Evolutionary conservation across 2,888 invertebrate genomes (phyloP), one percentile per base, ranked within the genome.

Genomic region (Cryptus viduatorius): DNA sequence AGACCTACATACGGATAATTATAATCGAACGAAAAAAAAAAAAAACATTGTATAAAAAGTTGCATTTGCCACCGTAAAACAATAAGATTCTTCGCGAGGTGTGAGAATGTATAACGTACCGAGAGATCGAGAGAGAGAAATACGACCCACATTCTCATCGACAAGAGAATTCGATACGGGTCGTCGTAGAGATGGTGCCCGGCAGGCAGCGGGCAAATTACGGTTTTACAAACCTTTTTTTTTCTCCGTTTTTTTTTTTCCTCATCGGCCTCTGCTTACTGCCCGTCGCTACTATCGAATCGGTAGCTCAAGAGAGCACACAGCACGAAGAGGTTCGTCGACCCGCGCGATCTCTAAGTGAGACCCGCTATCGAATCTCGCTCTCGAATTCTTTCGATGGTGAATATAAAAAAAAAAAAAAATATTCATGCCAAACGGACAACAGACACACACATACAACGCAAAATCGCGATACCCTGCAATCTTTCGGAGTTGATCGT

Each of bases 81-180:
- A 65, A 79, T 71, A 46, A 71, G 14, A 65, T 24, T 64, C 19
- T 19, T 24, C 24, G 64, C 12, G 56, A 79, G 72, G 65, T 56
- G 72, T 53, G 56, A 73, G 31, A 59, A 73, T 61, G 31, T 67
- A 37, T 31, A 65, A 68, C 50, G 44, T 67, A 71, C 48, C 67
- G 42, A 61, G 59, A 77, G 73, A 14, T 59, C 19, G 50, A 37
- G 56, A 80, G 81, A 64, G 42, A 69, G 69, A 77, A 65, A 76
- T 37, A 77, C 75, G 82, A 77, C 82, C 82, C 82, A 82, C 82
- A 82, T 77, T 77, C 65, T 56, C 76, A 65, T 77, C 76, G 82
- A 77, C 76, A 71, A 77, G 76, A 77, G 82, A 82, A 82, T 82
- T 82, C 76, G 65, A 82, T 77, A 82, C 82, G 71, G 82, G 82